phyloP scores from a whole-genome alignment of 2,888 invertebrate species.

The Eilema depressum region DNA sequence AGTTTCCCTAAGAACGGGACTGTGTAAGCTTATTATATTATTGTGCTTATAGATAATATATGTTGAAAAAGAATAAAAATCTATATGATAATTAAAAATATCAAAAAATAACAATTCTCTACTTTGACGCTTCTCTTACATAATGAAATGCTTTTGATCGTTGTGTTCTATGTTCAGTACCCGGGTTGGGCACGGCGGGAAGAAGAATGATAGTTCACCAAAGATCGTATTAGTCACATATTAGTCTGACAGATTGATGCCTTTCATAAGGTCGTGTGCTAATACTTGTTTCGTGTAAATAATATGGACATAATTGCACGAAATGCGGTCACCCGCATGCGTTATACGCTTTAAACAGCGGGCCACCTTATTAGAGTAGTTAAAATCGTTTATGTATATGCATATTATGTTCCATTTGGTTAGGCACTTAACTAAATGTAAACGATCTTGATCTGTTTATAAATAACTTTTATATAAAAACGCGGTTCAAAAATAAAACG shows the following conservation, averaged over 20 bases:
- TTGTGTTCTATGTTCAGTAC: slow-evolving; percentile 26
- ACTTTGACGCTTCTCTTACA: slow-evolving; percentile 64
- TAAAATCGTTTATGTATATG: too few species aligned
- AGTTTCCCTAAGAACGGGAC: slow-evolving; percentile 39
- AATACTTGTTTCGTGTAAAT: too few species aligned
- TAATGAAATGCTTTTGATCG: slow-evolving; percentile 81
- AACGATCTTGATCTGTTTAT: too few species aligned
- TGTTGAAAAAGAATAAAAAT: slow-evolving; percentile 68
- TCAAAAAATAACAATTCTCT: slow-evolving; percentile 57
- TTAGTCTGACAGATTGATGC: neutral
- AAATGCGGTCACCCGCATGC: too few species aligned
- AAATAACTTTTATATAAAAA: too few species aligned
- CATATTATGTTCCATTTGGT: too few species aligned
- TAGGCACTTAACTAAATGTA: too few species aligned
- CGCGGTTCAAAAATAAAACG: too few species aligned
- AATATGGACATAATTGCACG: too few species aligned
- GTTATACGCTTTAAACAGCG: too few species aligned
- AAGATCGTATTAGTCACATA: neutral
- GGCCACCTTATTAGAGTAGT: too few species aligned
- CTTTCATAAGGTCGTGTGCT: too few species aligned
- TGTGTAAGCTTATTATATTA: slow-evolving; percentile 45
- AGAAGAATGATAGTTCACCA: neutral
- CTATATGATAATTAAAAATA: slow-evolving; percentile 48
- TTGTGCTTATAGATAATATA: slow-evolving; percentile 73
- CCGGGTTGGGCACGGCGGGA: neutral